Evolutionary conservation across 2,113 vertebrate genomes (phyloP).

Genomic region (Motacilla tschutschensis): DNA sequence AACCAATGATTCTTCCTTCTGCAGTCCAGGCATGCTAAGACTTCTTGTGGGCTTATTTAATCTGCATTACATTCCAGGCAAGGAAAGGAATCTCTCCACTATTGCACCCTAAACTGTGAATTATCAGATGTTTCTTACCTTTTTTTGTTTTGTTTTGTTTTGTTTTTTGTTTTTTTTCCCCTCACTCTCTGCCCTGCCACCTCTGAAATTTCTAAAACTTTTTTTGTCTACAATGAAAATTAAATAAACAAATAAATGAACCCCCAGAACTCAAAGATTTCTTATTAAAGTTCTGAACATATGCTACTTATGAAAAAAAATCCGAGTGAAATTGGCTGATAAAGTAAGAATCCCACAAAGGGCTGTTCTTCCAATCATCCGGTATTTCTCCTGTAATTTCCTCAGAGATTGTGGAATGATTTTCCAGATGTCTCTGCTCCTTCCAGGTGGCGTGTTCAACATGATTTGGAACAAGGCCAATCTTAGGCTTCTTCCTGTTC

Average conservation of each 20-base stretch:
- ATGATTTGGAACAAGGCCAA: conserved; percentile 65
- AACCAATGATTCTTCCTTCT: neutral
- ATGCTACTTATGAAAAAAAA: conserved; percentile 57
- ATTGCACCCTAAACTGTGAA: rapidly evolving
- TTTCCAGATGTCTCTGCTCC: conserved; percentile 70
- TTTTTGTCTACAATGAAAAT: neutral
- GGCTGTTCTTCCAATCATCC: conserved; percentile 66
- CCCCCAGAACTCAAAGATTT: conserved; percentile 36
- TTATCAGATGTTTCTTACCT: neutral
- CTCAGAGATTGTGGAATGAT: conserved; percentile 66
- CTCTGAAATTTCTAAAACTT: conserved; percentile 34
- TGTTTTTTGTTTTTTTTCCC: rapidly evolving
- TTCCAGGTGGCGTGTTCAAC: conserved; percentile 68
- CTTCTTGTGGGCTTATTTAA: neutral
- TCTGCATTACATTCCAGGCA: rapidly evolving
- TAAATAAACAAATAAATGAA: conserved; percentile 65
- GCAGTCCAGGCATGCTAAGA: rapidly evolving
- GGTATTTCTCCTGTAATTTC: conserved; percentile 68
- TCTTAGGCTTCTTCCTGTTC: neutral
- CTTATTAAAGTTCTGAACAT: conserved; percentile 68
- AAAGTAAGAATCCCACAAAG: conserved; percentile 61
- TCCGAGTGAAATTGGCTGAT: conserved; percentile 62
- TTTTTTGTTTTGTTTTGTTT: neutral
- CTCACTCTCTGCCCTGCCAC: neutral
- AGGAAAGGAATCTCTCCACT: neutral